phyloP scores from a whole-genome alignment of 35 echinoderm and acorn worm genomes.

The Apostichopus japonicus region DNA sequence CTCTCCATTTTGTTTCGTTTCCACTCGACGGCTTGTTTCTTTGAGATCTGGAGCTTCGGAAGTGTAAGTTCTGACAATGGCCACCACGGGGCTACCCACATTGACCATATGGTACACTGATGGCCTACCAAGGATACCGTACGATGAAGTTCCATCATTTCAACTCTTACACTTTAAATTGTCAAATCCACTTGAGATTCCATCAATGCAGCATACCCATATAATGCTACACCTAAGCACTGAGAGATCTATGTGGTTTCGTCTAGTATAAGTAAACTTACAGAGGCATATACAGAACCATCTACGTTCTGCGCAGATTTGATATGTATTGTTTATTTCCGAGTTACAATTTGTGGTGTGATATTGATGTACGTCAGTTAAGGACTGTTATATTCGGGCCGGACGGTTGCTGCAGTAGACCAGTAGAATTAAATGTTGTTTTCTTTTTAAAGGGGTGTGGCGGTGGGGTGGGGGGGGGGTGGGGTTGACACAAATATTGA shows the following conservation, averaged over 20 bases:
- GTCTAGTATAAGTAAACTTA: not conserved
- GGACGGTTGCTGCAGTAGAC: no score
- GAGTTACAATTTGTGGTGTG: not conserved
- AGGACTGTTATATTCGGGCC: no score
- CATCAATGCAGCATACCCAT: no score
- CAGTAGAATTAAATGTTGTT: no score
- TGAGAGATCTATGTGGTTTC: not conserved
- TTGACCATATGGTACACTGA: slow-evolving; percentile 27
- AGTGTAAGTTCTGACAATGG: slow-evolving; percentile 39
- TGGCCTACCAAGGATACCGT: not conserved
- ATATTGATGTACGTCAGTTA: no score
- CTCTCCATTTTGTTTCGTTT: slow-evolving; percentile 94
- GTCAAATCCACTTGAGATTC: not conserved
- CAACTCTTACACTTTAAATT: not conserved
- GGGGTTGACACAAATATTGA: no score
- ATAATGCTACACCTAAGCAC: not conserved
- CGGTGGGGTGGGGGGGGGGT: no score
- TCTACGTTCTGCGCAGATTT: not conserved
- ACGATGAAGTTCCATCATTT: not conserved
- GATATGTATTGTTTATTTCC: not conserved
- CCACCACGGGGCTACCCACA: not conserved
- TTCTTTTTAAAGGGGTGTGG: no score
- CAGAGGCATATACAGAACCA: not conserved
- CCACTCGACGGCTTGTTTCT: slow-evolving; percentile 96
- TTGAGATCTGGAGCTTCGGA: slow-evolving; percentile 90